Conservation (phyloP, 2,113 vertebrate species). For the Sylvilagus bachmani region DNA sequence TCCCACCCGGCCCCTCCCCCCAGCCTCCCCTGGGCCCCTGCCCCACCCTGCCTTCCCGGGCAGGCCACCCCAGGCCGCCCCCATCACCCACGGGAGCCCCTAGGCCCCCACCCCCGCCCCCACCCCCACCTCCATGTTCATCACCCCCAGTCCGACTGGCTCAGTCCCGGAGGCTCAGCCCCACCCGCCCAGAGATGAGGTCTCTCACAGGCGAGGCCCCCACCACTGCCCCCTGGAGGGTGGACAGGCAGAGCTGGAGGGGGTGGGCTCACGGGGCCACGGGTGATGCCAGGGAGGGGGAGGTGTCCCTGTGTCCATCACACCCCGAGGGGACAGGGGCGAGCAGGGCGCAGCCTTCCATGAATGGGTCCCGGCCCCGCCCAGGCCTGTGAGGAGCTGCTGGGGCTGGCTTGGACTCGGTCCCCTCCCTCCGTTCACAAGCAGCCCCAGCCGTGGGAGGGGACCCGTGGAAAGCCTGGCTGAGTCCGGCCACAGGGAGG, state of each 20-base stretch:
- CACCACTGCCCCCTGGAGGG: no score
- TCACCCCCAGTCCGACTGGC: accelerated
- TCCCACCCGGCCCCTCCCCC: neutral
- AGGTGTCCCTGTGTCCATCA: neutral
- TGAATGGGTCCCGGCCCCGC: no score
- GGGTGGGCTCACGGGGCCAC: no score
- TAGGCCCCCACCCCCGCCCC: neutral
- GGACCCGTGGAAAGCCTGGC: accelerated
- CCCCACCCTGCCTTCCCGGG: no score
- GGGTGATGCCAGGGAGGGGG: no score
- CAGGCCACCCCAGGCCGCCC: neutral
- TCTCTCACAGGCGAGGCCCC: neutral
- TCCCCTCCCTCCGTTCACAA: accelerated
- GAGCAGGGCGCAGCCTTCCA: accelerated
- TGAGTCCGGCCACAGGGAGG: neutral
- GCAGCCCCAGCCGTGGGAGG: neutral
- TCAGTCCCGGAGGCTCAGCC: neutral
- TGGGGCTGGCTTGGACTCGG: accelerated
- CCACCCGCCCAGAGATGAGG: neutral
- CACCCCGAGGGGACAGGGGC: neutral
- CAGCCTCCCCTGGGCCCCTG: neutral
- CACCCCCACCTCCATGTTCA: neutral
- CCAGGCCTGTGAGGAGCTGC: accelerated
- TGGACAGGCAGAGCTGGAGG: no score
- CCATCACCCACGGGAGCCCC: neutral